Conservation (phyloP, 1,140 invertebrate species). For the Cydia fagiglandana region DNA sequence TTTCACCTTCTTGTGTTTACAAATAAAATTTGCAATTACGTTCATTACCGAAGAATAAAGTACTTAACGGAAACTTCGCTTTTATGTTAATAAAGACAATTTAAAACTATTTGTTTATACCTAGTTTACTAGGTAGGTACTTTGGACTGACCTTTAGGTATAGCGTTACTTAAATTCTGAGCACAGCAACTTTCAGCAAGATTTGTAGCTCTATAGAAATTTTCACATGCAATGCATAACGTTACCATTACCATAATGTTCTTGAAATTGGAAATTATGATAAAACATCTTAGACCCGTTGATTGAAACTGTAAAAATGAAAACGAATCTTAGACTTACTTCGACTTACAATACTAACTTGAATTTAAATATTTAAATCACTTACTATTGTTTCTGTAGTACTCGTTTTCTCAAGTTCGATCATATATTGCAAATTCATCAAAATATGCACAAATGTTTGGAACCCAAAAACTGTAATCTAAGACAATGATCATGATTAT, state of each 20-base stretch:
- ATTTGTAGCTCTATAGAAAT: not conserved
- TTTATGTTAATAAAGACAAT: too few relatives aligned
- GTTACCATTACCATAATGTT: not conserved
- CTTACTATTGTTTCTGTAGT: not conserved
- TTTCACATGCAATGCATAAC: slow-evolving; percentile 12
- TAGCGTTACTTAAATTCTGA: not conserved
- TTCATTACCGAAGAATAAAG: too few relatives aligned
- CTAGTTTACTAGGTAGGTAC: too few relatives aligned
- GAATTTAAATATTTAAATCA: not conserved
- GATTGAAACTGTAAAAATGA: not conserved
- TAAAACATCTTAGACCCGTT: not conserved
- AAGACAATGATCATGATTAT: not conserved
- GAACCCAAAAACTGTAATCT: not conserved
- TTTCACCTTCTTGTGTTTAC: too few relatives aligned
- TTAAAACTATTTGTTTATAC: too few relatives aligned
- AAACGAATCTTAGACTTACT: not conserved
- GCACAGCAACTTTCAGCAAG: not conserved
- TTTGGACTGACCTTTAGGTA: not conserved
- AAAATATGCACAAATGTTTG: not conserved
- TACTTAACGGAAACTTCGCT: too few relatives aligned
- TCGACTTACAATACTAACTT: too few relatives aligned
- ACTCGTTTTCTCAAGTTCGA: not conserved
- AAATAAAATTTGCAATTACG: too few relatives aligned
- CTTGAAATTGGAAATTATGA: not conserved
- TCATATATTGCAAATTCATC: not conserved